Evolutionary conservation across 2,797 vertebrate genomes (phyloP), one percentile per base, ranked within the genome.

Genomic region (Karalla daura): DNA sequence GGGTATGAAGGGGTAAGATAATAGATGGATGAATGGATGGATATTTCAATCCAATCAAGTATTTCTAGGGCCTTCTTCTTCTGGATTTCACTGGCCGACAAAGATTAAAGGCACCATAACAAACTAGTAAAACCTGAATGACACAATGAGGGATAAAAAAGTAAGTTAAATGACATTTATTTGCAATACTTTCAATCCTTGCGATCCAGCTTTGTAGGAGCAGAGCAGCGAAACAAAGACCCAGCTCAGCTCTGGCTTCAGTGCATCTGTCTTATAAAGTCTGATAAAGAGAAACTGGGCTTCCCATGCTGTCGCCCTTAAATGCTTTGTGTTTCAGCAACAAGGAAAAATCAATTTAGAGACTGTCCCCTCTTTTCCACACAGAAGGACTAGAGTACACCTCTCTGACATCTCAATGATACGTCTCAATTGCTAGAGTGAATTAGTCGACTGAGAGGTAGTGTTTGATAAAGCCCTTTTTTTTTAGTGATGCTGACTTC

Each of bases 321-420:
- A 83, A 81, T 6, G 49, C 71, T 75, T 53, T 58, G 63, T 66
- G 64, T 81, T 74, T 69, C 65, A 50, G 62, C 75, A 67, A 79
- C 55, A 58, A 70, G 68, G 52, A 66, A 79, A 81, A 84, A 89
- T 89, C 84, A 54, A 89, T 88, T 71, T 45, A 18, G 45, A 67
- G 75, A 55, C 56, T 15, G 23, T 76, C 68, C 55, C 58, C 66
- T 71, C 62, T 83, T 76, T n/a, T 86, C 69, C 76, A 68, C 80
- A 54, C 28, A 3, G 54, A 69, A 59, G 73, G 71, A 78, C 51
- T 43, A 11, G 63, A 83, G 81, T 70, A 60, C 61, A 50, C 64
- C 67, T 30, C 65, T 59, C 56, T 83, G 86, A 87, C 80, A 77
- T 81, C 79, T 86, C 76, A 64, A 70, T 70, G 71, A 47, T 70